Evolutionary conservation across 1,140 invertebrate genomes (phyloP).

Genomic region (Psilanteris sp.): DNA sequence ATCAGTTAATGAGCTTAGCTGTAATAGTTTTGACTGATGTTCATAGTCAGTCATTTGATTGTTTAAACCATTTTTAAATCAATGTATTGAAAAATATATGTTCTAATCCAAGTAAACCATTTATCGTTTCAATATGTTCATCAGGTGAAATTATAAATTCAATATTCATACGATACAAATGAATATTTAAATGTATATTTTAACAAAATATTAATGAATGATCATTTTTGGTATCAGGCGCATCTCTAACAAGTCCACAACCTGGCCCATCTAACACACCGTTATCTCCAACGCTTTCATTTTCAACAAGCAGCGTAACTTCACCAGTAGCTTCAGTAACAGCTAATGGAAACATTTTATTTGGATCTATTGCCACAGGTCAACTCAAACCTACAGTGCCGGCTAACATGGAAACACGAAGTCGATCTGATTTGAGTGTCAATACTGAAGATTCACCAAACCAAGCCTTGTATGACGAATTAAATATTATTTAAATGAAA

Average conservation of each 20-base stretch:
- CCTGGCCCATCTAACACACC: conserved; percentile 78
- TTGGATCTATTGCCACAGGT: conserved; percentile 75
- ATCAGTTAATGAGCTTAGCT: too few relatives aligned
- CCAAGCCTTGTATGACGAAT: conserved; percentile 75
- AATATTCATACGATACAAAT: too few relatives aligned
- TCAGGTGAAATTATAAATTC: too few relatives aligned
- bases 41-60: too few relatives aligned
- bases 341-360: conserved; percentile 78
- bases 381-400: conserved; percentile 76
- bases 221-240: conserved; percentile 66
- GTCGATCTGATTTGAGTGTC: conserved; percentile 74
- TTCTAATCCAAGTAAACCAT: too few relatives aligned
- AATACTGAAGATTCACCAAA: conserved; percentile 72
- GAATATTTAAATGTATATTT: too few relatives aligned
- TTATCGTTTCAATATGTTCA: too few relatives aligned
- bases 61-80: too few relatives aligned
- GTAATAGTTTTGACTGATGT: too few relatives aligned
- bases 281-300: conserved; percentile 74
- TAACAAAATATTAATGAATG: too few relatives aligned
- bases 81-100: too few relatives aligned
- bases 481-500: too few relatives aligned
- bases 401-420: conserved; percentile 76
- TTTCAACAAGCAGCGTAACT: conserved; percentile 77
- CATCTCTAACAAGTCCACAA: conserved; percentile 78
- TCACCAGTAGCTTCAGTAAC: conserved; percentile 78